Base-by-base conservation (phyloP, 2,888 invertebrate genomes). In the Perizoma affinitatum region DNA sequence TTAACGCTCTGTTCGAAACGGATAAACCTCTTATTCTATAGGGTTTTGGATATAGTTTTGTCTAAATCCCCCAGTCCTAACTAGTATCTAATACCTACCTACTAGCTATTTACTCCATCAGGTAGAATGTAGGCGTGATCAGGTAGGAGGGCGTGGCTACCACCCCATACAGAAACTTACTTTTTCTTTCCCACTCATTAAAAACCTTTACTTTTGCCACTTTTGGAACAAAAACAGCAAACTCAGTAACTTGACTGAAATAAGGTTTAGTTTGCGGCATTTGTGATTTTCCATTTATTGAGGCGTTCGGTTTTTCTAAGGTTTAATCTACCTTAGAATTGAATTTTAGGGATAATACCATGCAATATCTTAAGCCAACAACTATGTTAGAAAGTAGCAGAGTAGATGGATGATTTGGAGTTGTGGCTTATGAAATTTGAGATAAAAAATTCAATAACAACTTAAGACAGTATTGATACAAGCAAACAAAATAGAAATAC, bases 121-220 rank as follows among this genome's bases (percentile, higher is more conserved):
- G 69, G 66, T 68, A 66, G 65, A 43, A 60, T 61, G 75, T 75
- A 75, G 84, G 83, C 83, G 83, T 80, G 71, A 68, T 70, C 74
- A 75, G 79, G 80, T 82, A 72, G 76, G 76, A 52, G 73, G 84
- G 83, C 82, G 83, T 82, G 80, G 74, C 78, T 66, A 53, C 65
- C 65, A 75, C 75, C 76, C 71, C 69, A 60, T 65, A 72, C 66
- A 67, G 65, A 69, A 71, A 69, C 71, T 69, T 73, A 71, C 49
- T 47, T 57, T 47, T 11, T 47, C 59, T 54, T 58, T 55, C 65
- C 69, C 68, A 58, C 66, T 63, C 66, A 57, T 55, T 36, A 7
- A 4, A 54, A 22, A 49, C 46, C 58, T 60, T 61, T 54, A 58
- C 61, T 56, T 67, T 48, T 57, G 54, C 58, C 46, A 56, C 48